phyloP scores from a whole-genome alignment of 2,113 vertebrate genomes.

The Apaloderma vittatum region DNA sequence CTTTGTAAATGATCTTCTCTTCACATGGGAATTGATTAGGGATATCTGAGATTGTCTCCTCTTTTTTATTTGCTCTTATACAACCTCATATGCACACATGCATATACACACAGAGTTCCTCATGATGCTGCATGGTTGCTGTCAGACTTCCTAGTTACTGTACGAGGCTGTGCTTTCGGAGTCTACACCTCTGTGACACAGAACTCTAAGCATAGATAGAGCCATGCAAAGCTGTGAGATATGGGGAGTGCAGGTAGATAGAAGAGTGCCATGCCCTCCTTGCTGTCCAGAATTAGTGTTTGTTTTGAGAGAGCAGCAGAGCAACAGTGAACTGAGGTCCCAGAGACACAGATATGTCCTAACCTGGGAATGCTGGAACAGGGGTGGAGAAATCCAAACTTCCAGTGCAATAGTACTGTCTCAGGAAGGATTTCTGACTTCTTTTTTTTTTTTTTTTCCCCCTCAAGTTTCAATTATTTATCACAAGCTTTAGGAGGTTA shows the following conservation, averaged over 20 bases:
- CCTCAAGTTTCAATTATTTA: not conserved
- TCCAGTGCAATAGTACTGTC: not conserved
- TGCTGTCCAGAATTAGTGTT: not conserved
- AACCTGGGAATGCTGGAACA: not conserved
- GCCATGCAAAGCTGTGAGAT: not conserved
- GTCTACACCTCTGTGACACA: rapidly evolving
- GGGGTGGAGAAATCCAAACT: not conserved
- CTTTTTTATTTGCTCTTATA: not conserved
- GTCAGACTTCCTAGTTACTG: not conserved
- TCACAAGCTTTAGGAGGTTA: not conserved
- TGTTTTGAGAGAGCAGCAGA: not conserved
- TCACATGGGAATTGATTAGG: not conserved
- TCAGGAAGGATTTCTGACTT: not conserved
- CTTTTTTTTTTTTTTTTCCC: not conserved
- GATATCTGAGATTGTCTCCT: not conserved
- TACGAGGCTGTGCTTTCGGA: rapidly evolving
- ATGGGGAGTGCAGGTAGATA: not conserved
- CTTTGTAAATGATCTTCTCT: not conserved
- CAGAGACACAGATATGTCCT: not conserved
- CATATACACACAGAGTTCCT: not conserved
- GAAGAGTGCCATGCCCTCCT: not conserved
- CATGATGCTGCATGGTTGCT: not conserved
- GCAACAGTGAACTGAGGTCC: not conserved
- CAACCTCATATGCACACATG: rapidly evolving
- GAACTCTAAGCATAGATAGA: not conserved